Base-by-base conservation (phyloP, 92 coral and sea anemone genomes). In the Muricea muricata region DNA sequence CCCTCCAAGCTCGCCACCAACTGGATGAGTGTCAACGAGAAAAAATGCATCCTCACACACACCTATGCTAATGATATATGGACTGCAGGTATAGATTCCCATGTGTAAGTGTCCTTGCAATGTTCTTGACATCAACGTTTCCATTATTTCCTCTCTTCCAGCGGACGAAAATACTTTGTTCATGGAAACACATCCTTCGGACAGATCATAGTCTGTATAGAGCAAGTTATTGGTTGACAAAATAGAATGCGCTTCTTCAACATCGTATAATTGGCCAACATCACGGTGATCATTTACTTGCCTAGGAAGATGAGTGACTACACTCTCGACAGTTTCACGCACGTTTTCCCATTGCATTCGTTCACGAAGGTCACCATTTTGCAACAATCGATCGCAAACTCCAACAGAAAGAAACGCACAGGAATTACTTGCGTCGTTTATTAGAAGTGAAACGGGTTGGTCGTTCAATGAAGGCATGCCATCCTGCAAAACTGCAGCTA, bases 361-460 rank as follows among this genome's bases (percentile, higher is more conserved):
- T 29, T 65, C 7, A 14, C 25, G 0, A 29, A 65, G 30, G 30
- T 33, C 42, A 29, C 9, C 25, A 47, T 73, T 37, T 47, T 84
- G 73, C n/a, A 73, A 7, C 24, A 83, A 7, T 48, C 82, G 83
- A 71, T 84, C 87, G 52, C 87, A 84, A 84, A 84, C 50, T 39
- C 8, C 40, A 7, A 84, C 8, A 37, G 83, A 52, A n/a, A n/a
- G n/a, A n/a, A n/a, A n/a, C n/a, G n/a, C n/a, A n/a, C n/a, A n/a
- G n/a, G n/a, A n/a, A n/a, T 83, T 83, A 55, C 70, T 71, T 31
- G 79, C 82, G 39, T 83, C 87, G 73, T 83, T 30, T 47, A 32
- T 41, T 50, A 83, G 87, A 69, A 34, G 55, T 34, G 32, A 34
- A 15, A 23, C 8, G 7, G 33, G 34, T 4, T 65, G 18, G 6